phyloP scores from a whole-genome alignment of 2,797 vertebrate species.

The Chaetophractus vellerosus region DNA sequence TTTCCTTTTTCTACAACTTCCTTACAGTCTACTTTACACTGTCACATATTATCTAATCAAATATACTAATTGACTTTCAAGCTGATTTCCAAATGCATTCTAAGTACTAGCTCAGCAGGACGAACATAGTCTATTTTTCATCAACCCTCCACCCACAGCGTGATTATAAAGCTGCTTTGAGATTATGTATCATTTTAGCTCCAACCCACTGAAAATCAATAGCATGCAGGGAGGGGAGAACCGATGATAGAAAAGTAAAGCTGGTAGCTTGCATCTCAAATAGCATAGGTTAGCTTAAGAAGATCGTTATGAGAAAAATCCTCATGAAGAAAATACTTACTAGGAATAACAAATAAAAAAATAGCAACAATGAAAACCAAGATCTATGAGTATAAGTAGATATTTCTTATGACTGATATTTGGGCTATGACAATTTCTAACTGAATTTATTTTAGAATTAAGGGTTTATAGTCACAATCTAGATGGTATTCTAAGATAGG shows the following conservation, averaged over 20 bases:
- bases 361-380: neutral
- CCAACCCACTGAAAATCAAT: slow-evolving; percentile 39
- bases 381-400: neutral
- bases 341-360: slow-evolving; percentile 42
- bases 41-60: slow-evolving; percentile 64
- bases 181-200: slow-evolving; percentile 61
- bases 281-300: neutral
- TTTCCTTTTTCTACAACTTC: slow-evolving; percentile 23
- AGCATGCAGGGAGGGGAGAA: neutral
- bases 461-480: neutral
- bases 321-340: neutral
- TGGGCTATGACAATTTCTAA: neutral
- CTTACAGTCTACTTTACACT: neutral
- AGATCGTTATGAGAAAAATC: neutral
- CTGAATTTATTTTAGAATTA: neutral
- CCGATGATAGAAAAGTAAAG: slow-evolving; percentile 42
- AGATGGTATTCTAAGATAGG: neutral
- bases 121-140: slow-evolving; percentile 67
- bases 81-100: slow-evolving; percentile 71
- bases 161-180: slow-evolving; percentile 44
- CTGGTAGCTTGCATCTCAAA: slow-evolving; percentile 50
- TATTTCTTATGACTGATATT: neutral
- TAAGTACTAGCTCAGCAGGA: slow-evolving; percentile 59
- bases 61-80: slow-evolving; percentile 71
- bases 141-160: slow-evolving; percentile 38